A percentile compares a stretch with the other conserved stretches of the same genome.
These are phyloP conservation scores for Hydriomena furcata DNA, from an alignment of 2,888 invertebrate species.

Conservation along the genomic window DNA sequence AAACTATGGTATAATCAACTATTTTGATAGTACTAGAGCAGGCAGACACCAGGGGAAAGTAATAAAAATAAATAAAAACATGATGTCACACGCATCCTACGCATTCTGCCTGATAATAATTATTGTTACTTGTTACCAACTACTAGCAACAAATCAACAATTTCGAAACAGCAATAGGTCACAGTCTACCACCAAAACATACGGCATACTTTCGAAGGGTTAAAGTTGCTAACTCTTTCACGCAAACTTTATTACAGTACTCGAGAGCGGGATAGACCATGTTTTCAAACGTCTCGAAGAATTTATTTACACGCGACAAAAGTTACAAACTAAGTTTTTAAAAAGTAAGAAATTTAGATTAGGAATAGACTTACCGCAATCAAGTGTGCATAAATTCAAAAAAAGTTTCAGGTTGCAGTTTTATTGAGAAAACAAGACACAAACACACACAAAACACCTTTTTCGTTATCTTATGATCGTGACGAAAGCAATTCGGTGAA, in stretches of 20 bases:
- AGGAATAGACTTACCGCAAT: slow-evolving; percentile 62
- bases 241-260: slow-evolving; percentile 44
- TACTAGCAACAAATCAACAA: slow-evolving; percentile 48
- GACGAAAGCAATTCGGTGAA: slow-evolving; percentile 55
- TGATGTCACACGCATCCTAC: slow-evolving; percentile 59
- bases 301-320: slow-evolving; percentile 60
- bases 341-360: slow-evolving; percentile 22
- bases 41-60: slow-evolving; percentile 1
- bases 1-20: slow-evolving; percentile 2
- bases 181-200: slow-evolving; percentile 63
- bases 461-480: slow-evolving; percentile 52
- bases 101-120: slow-evolving; percentile 38
- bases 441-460: slow-evolving; percentile 71
- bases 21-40: slow-evolving; percentile 5
- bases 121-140: slow-evolving; percentile 15
- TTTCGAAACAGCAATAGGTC: slow-evolving; percentile 76
- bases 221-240: slow-evolving; percentile 61
- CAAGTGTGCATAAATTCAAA: slow-evolving; percentile 81
- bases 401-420: slow-evolving; percentile 61
- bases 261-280: slow-evolving; percentile 54
- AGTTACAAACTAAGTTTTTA: slow-evolving; percentile 42
- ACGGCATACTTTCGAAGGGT: slow-evolving; percentile 71
- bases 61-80: slow-evolving; percentile 37
- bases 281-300: slow-evolving; percentile 65
- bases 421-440: slow-evolving; percentile 74